These are phyloP conservation scores for Rhimphoctona megacephalus DNA, from an alignment of 2,888 invertebrate species.

Conservation along the genomic window DNA sequence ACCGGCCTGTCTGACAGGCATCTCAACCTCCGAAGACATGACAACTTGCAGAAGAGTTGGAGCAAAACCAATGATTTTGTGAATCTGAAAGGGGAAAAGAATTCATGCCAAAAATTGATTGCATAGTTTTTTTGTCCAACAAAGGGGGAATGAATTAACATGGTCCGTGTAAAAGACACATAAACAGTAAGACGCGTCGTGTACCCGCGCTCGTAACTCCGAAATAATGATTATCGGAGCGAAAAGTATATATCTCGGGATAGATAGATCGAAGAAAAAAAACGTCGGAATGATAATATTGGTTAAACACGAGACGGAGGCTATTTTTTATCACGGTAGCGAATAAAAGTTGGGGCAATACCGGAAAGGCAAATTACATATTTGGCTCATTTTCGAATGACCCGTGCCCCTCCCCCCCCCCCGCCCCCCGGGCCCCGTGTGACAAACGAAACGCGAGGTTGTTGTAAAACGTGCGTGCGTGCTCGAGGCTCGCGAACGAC, in stretches of 20 bases:
- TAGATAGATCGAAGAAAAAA: background rate
- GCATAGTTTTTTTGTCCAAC: background rate
- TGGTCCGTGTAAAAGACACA: background rate
- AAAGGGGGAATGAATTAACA: background rate
- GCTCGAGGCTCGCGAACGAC: background rate
- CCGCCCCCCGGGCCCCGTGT: too few species aligned
- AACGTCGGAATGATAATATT: slow-evolving; percentile 10
- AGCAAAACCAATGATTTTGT: slow-evolving; percentile 98
- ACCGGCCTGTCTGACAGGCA: slow-evolving; percentile 97
- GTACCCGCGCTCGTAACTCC: background rate
- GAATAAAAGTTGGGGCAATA: background rate
- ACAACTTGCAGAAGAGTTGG: slow-evolving; percentile 97
- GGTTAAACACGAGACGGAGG: background rate
- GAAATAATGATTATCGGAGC: background rate
- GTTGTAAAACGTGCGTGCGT: slow-evolving; percentile 67
- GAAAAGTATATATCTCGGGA: background rate
- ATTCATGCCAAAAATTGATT: slow-evolving; percentile 8
- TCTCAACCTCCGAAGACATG: slow-evolving; percentile 95
- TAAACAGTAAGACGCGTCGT: background rate
- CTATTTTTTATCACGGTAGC: background rate
- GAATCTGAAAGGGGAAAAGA: slow-evolving; percentile 87
- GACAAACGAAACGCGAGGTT: slow-evolving; percentile 55
- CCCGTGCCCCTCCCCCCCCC: background rate
- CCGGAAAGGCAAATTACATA: background rate
- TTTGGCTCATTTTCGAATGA: slow-evolving; percentile 22